Evolutionary conservation across 2,113 vertebrate genomes (phyloP).

Genomic region (Xiphias gladius): DNA sequence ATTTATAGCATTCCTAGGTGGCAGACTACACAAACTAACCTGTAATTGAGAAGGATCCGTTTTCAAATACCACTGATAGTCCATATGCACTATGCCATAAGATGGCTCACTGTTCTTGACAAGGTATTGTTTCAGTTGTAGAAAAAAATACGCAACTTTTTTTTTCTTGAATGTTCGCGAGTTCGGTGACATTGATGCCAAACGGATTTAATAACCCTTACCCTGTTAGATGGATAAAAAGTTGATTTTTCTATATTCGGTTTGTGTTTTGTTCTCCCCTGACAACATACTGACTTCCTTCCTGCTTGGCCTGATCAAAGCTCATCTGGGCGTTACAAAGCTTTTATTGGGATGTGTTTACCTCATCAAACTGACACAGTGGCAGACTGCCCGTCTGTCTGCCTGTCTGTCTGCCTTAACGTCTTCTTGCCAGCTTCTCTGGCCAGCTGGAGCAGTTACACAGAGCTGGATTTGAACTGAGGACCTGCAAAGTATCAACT

Average conservation of each 20-base stretch:
- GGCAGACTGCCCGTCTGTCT: conserved; percentile 66
- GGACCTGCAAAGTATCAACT: conserved; percentile 91
- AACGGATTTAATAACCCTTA: background rate
- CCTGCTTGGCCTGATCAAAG: background rate
- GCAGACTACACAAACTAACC: background rate
- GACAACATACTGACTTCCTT: background rate
- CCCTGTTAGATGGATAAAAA: background rate
- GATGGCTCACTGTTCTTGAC: background rate
- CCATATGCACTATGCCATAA: no score
- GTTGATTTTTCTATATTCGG: background rate
- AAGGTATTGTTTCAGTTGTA: background rate
- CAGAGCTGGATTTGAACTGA: conserved; percentile 77
- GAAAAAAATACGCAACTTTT: background rate
- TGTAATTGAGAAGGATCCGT: background rate
- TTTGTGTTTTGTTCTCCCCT: conserved; percentile 16
- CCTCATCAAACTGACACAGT: conserved; percentile 59
- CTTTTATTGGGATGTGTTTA: conserved; percentile 60
- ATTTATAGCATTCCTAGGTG: background rate
- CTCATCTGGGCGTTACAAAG: conserved; percentile 43
- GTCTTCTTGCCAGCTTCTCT: conserved; percentile 64
- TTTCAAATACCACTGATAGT: background rate
- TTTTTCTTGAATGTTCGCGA: background rate
- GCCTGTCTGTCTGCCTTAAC: conserved; percentile 53
- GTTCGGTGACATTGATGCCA: background rate
- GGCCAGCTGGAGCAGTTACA: conserved; percentile 78